phyloP scores from a whole-genome alignment of 2,888 invertebrate genomes.

The Machimus rusticus region DNA sequence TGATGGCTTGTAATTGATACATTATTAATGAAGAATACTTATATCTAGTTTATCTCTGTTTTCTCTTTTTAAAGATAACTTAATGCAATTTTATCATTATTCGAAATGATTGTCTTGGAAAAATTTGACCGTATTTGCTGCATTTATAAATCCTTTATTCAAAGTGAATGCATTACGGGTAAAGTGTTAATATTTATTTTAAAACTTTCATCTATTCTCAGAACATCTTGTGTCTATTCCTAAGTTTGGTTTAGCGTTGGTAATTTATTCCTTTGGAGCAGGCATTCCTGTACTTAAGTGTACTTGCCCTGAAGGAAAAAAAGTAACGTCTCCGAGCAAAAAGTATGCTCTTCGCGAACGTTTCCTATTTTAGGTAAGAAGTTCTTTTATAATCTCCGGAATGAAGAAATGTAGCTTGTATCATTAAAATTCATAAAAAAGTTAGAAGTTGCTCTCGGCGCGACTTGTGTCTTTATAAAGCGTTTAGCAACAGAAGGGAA shows the following conservation, averaged over 20 bases:
- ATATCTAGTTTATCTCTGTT: neutral
- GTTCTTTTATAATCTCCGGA: constrained; percentile 16
- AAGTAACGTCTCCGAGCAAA: neutral
- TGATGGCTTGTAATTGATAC: neutral
- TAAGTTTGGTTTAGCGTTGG: neutral
- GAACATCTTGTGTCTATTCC: neutral
- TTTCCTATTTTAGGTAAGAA: neutral
- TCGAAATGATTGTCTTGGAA: neutral
- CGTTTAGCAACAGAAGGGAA: neutral
- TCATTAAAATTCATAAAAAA: constrained; percentile 46
- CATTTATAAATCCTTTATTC: neutral
- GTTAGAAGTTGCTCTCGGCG: neutral
- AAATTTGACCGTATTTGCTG: neutral
- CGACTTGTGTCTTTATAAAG: constrained; percentile 15
- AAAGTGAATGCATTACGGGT: neutral
- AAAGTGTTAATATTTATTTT: neutral
- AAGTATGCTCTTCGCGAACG: neutral
- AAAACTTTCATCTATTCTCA: neutral
- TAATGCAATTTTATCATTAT: neutral
- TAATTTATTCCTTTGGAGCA: neutral
- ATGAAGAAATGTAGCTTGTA: constrained; percentile 44
- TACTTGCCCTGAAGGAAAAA: neutral
- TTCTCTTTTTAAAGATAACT: neutral
- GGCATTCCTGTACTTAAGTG: neutral
- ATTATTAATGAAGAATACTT: neutral